A percentile compares a stretch with the other conserved stretches of the same genome.
phyloP scores from a whole-genome alignment of 2,113 vertebrate species.

The Passer domesticus region DNA sequence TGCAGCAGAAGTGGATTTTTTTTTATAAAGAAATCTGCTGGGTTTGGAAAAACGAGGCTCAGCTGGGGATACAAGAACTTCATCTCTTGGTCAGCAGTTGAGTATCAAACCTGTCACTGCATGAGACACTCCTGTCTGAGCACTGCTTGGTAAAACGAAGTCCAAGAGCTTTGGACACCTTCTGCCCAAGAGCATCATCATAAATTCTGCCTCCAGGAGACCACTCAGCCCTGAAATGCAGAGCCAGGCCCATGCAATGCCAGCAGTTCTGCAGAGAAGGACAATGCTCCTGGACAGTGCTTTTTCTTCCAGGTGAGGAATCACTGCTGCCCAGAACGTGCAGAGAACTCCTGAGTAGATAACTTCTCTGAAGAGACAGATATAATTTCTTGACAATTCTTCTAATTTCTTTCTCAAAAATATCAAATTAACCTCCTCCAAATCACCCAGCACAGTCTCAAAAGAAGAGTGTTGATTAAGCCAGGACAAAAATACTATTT shows the following conservation, averaged over 20 bases:
- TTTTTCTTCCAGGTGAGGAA: not conserved
- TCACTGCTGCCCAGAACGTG: rapidly evolving
- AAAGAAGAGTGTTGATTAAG: not conserved
- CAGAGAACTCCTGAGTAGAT: not conserved
- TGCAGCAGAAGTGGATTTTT: rapidly evolving
- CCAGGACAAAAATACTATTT: rapidly evolving
- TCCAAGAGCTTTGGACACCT: not conserved
- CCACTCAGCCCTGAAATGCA: not conserved
- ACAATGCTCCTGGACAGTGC: not conserved
- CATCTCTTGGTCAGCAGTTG: not conserved
- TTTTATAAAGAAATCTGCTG: not conserved
- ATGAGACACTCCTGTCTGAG: not conserved
- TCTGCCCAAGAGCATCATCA: not conserved
- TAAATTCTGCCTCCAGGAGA: not conserved
- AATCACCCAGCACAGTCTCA: not conserved
- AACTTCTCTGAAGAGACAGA: not conserved
- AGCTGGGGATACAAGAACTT: not conserved
- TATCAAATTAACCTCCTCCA: not conserved
- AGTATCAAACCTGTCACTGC: not conserved
- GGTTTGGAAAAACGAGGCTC: not conserved
- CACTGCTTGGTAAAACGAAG: rapidly evolving
- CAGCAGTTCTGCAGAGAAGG: not conserved
- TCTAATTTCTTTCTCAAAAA: not conserved
- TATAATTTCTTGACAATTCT: not conserved
- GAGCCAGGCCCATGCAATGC: not conserved